Evolutionary conservation across 2,797 vertebrate genomes (phyloP).

Genomic region (Geotria australis): DNA sequence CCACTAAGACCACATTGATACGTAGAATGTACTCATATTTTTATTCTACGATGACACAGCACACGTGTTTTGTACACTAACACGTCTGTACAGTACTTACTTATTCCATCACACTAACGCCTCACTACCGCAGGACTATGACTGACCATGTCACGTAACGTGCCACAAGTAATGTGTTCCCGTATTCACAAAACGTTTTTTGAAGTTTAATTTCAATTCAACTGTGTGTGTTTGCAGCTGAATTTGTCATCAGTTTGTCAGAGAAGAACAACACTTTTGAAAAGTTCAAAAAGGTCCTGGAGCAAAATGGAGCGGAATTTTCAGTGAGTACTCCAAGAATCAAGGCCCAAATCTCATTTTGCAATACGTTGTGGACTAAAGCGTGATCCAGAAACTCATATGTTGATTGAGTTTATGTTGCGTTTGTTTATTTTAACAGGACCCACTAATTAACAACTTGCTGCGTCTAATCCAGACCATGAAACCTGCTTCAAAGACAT

Average conservation of each 20-base stretch:
- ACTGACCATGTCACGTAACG: too few relatives aligned
- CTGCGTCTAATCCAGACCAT: constrained; percentile 86
- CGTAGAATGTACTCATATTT: too few relatives aligned
- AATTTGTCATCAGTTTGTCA: constrained; percentile 72
- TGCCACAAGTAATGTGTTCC: too few relatives aligned
- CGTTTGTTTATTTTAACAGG: constrained; percentile 12
- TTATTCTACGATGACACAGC: too few relatives aligned
- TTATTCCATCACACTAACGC: too few relatives aligned
- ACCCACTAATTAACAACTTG: constrained; percentile 65
- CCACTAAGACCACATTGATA: too few relatives aligned
- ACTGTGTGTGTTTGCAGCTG: constrained; percentile 17
- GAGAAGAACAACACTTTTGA: constrained; percentile 57
- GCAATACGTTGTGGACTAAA: neutral
- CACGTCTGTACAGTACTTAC: too few relatives aligned
- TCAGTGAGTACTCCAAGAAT: constrained; percentile 20
- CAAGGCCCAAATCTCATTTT: neutral
- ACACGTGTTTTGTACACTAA: too few relatives aligned
- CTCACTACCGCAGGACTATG: too few relatives aligned
- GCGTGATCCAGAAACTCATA: too few relatives aligned
- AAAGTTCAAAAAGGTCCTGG: constrained; percentile 36
- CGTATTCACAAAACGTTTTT: too few relatives aligned
- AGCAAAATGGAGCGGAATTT: constrained; percentile 87
- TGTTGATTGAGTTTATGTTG: neutral
- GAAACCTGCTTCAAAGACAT: constrained; percentile 39
- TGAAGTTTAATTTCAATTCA: too few relatives aligned